Percentiles rank a stretch among this genome's conserved stretches.
Evolutionary conservation across 1,140 invertebrate genomes (phyloP).

Genomic region (Lasioglossum albipes): DNA sequence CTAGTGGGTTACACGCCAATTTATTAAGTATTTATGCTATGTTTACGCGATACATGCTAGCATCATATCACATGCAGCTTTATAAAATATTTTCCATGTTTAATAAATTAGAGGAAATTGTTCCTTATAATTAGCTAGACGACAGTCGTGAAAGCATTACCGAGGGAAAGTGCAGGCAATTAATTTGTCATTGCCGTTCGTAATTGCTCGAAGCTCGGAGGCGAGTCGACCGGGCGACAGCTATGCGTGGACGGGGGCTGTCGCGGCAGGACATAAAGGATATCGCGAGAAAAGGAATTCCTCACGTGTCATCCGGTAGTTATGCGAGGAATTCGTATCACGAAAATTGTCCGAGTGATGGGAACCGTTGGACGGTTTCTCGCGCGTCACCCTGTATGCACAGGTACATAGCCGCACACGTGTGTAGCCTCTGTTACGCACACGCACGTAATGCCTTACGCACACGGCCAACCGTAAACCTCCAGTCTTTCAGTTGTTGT

Average conservation of each 20-base stretch:
- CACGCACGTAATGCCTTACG: conserved; percentile 54
- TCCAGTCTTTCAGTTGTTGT: conserved; percentile 63
- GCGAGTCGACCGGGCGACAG: no score
- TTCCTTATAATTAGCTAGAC: no score
- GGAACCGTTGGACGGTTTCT: neutral
- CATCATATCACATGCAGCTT: no score
- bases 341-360: neutral
- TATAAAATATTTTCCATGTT: no score
- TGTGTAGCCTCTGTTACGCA: conserved; percentile 45
- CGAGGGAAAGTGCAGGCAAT: no score
- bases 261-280: neutral
- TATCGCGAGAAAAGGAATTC: neutral
- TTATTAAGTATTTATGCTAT: neutral
- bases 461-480: conserved; percentile 51
- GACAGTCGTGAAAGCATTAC: no score
- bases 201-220: no score
- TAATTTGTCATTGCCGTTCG: no score
- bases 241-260: no score
- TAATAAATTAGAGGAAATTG: no score
- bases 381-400: conserved; percentile 57
- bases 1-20: neutral
- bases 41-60: no score
- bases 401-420: conserved; percentile 57
- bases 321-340: conserved; percentile 29
- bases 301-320: conserved; percentile 2